These are phyloP conservation scores for Echeneis naucrates DNA, from an alignment of 2,797 vertebrate genomes.

Conservation along the genomic window DNA sequence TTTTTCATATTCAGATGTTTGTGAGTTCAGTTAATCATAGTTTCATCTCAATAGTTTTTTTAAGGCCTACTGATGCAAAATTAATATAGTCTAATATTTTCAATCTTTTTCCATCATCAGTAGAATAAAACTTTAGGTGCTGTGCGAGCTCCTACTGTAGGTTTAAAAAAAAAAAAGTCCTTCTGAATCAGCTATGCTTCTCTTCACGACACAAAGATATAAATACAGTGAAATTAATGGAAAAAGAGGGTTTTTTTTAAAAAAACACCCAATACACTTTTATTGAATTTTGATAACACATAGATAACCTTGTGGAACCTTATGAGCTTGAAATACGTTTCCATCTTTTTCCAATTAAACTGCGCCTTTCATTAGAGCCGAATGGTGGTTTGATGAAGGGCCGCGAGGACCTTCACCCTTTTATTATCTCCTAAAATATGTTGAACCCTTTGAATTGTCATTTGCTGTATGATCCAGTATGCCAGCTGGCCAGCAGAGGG, in stretches of 20 bases:
- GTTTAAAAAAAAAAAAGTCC: slow-evolving; percentile 6
- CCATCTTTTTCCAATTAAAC: not conserved
- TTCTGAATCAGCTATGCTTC: slow-evolving; percentile 9
- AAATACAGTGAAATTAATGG: slow-evolving; percentile 32
- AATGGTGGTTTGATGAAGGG: slow-evolving; percentile 19
- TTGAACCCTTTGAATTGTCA: slow-evolving; percentile 11
- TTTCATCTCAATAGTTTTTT: not conserved
- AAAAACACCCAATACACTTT: not conserved
- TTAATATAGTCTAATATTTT: not conserved
- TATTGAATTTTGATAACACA: slow-evolving; percentile 27
- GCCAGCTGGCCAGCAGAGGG: slow-evolving; percentile 79
- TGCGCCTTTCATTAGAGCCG: not conserved
- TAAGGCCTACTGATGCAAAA: not conserved
- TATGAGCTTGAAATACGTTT: not conserved
- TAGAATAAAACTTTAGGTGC: not conserved
- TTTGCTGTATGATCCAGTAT: slow-evolving; percentile 42
- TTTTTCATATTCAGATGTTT: not conserved
- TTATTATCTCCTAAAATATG: slow-evolving; percentile 19
- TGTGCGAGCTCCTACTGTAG: not conserved
- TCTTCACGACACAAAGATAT: slow-evolving; percentile 40
- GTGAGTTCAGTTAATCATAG: not conserved
- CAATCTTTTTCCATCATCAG: not conserved
- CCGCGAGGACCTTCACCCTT: not conserved
- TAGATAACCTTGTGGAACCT: slow-evolving; percentile 5
- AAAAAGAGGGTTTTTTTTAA: slow-evolving; percentile 15